Base-by-base conservation (phyloP, 2,113 vertebrate species). In the Silurus asotus region DNA sequence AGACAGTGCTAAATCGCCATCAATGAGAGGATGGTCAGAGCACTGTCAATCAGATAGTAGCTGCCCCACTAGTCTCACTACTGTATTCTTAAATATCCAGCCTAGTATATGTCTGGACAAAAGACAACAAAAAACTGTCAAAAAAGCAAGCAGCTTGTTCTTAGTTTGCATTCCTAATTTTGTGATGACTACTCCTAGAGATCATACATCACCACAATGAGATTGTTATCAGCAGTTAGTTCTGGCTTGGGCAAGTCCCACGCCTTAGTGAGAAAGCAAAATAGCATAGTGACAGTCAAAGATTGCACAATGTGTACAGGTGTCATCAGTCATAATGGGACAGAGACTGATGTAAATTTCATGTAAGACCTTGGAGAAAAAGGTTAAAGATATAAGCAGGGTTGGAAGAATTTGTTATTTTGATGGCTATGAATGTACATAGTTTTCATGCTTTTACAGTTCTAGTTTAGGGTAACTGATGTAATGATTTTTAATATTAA, bases 231-330 rank as follows among this genome's bases (percentile, higher is more conserved):
- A 79, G 64, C 55, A 87, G 91, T 92, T 93, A 91, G 82, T 93
- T 93, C 94, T 93, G 93, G 92, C 94, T 89, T 19, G 75, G 87
- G 91, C 92, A 93, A 89, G 88, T 25, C 93, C 92, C 93, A 95
- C 92, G 91, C 93, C 88, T 90, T 94, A 92, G 90, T 91, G 90
- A 91, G 89, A 94, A 93, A 93, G 88, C 85, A 93, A 90, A 93
- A 94, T 88, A 94, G 93, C 72, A 69, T 65, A 85, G 84, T 85
- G 76, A 90, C 90, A 91, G 89, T 91, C 89, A 91, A 83, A 20
- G 90, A 92, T 95, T 93, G 92, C 94, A 93, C 93, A 95, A 94
- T 25, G 84, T 88, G 86, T 88, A 91, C 93, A 94, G 93, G 94
- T 94, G 93, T 91, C 93, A 93, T 93, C 93, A 91, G 95, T 95